Conservation (phyloP, 1,140 invertebrate genomes). For the Brachionus paranguensis region DNA sequence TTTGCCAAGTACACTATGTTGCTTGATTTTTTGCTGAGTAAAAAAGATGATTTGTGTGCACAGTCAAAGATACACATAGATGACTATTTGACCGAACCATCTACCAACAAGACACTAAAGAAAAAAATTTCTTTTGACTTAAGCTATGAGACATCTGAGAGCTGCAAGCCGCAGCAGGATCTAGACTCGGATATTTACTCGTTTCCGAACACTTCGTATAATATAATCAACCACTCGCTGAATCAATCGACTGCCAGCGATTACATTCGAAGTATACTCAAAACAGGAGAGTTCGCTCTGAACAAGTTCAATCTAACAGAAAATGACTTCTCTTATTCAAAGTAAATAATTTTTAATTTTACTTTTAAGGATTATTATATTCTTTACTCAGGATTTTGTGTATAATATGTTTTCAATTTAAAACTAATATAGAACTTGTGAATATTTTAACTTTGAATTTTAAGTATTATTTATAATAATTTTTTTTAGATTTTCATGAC, state of each 20-base stretch:
- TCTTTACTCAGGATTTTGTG: too few species aligned
- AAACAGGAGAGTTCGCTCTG: conserved; percentile 8
- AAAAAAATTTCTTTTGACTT: conserved; percentile 19
- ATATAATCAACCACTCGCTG: neutral
- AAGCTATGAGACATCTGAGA: neutral
- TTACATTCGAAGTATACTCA: neutral
- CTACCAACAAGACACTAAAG: neutral
- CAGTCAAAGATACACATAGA: conserved; percentile 18
- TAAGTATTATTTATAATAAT: too few species aligned
- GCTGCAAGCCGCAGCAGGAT: neutral
- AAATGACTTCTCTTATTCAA: neutral
- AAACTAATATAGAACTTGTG: too few species aligned
- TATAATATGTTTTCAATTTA: too few species aligned
- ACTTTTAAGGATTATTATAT: too few species aligned
- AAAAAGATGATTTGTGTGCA: neutral
- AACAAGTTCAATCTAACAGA: neutral
- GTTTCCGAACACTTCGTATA: neutral
- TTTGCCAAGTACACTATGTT: conserved; percentile 33
- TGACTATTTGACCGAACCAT: conserved; percentile 5
- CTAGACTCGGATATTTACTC: conserved; percentile 3
- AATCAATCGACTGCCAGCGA: neutral
- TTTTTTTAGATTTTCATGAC: too few species aligned
- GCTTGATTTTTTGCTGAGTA: neutral
- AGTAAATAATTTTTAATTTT: neutral
- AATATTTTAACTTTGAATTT: too few species aligned